Percentiles rank a stretch among this genome's conserved stretches.
These are phyloP conservation scores for Vanessa atalanta DNA, from an alignment of 1,140 invertebrate species.

Conservation along the genomic window DNA sequence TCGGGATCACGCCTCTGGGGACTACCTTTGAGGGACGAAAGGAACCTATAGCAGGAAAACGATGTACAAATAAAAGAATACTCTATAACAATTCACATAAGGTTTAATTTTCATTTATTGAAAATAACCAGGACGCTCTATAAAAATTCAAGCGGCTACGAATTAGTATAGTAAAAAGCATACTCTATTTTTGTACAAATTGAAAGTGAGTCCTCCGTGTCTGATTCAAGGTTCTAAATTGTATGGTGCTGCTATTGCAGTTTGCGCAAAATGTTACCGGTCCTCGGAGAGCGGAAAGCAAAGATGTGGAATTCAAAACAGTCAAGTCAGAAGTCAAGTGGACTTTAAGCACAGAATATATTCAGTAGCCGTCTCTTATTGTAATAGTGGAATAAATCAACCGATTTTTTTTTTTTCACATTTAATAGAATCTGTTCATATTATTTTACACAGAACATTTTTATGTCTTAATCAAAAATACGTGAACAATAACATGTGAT, in stretches of 20 bases:
- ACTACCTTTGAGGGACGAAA: conserved; percentile 60
- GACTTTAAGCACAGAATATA: conserved; percentile 67
- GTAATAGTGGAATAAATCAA: conserved; percentile 58
- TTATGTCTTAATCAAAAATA: too few species aligned
- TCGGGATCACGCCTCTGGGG: conserved; percentile 72
- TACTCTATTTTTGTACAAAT: conserved; percentile 47
- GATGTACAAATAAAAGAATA: conserved; percentile 46
- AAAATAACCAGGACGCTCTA: conserved; percentile 43
- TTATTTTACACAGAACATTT: conserved; percentile 15
- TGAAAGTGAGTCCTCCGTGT: conserved; percentile 37
- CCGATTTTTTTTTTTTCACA: conserved; percentile 42
- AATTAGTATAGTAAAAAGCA: conserved; percentile 69
- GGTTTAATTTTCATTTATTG: conserved; percentile 38
- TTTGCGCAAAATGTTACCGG: conserved; percentile 55
- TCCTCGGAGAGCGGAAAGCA: conserved; percentile 48
- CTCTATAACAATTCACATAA: conserved; percentile 39
- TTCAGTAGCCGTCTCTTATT: conserved; percentile 55
- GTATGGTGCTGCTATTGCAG: conserved; percentile 34
- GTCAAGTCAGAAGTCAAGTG: conserved; percentile 61
- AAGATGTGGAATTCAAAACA: conserved; percentile 70
- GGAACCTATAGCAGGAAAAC: conserved; percentile 49
- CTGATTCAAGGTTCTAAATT: conserved; percentile 48
- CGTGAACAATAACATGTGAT: too few species aligned
- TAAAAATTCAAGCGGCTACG: conserved; percentile 62
- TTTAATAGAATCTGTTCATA: conserved; percentile 3